Conservation (phyloP, 2,113 vertebrate species). For the Lanius ludovicianus region DNA sequence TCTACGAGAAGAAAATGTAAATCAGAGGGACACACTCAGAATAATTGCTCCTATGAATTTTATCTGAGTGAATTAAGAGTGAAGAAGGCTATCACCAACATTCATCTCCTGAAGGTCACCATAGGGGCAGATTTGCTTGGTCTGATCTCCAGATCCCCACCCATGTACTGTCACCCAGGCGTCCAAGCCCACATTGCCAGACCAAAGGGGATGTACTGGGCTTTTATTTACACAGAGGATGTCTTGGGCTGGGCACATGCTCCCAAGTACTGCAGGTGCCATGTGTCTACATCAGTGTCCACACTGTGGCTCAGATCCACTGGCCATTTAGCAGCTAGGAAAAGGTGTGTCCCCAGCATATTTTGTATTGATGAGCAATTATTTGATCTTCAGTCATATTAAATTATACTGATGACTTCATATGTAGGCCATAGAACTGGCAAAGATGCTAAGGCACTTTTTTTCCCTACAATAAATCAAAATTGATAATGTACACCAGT, state of each 20-base stretch:
- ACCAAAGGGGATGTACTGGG: neutral
- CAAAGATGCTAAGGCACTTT: neutral
- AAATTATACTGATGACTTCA: neutral
- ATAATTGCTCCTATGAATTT: neutral
- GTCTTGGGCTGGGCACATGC: fast-evolving
- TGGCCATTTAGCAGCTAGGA: neutral
- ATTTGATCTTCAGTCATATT: neutral
- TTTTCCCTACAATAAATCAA: neutral
- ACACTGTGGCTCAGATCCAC: neutral
- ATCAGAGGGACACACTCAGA: neutral
- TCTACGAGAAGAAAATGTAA: neutral
- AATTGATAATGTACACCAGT: neutral
- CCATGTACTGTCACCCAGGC: neutral
- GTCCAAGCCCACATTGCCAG: neutral
- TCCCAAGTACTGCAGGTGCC: neutral
- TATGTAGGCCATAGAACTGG: neutral
- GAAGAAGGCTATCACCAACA: neutral
- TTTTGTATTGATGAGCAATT: neutral
- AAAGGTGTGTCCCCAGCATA: neutral
- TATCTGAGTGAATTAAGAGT: neutral
- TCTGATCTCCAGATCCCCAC: neutral
- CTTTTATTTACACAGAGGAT: neutral
- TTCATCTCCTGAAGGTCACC: neutral
- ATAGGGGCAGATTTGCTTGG: neutral
- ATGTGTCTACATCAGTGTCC: neutral